Evolutionary conservation across 2,113 vertebrate genomes (phyloP), one percentile per base, ranked within the genome.

Genomic region (Xiphophorus couchianus): DNA sequence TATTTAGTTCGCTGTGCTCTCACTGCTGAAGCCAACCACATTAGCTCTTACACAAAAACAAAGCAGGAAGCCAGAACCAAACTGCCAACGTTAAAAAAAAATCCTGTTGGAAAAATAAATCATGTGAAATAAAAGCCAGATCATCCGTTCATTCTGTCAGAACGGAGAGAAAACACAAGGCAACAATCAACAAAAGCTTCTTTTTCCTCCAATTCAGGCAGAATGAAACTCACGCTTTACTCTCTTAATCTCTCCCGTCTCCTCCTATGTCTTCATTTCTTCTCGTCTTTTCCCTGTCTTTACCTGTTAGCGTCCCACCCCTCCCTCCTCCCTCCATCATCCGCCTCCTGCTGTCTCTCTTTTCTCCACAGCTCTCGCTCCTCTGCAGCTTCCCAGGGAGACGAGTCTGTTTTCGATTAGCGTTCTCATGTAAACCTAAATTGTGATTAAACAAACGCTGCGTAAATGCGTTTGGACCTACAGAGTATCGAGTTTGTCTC

Each of bases 401-500:
- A 74, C 35, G 13, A 29, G 71, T 84, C 87, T 92, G 93, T 74
- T 93, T 92, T 84, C 54, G 73, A 93, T 92, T 92, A 93, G 71
- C 3, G 60, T 74, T 91, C 78, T 82, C 84, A 84, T 92, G 90
- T 93, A 89, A 92, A 90, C 78, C 84, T 80, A 91, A 93, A 92
- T 88, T 91, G 80, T 86, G 87, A 92, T 92, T 92, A 92, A 88
- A 89, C 80, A 91, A 93, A 91, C 86, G 86, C 68, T 71, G 82
- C 78, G 76, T 37, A 77, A 90, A 83, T 85, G 73, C 10, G 44
- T 77, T 83, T 88, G 87, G 86, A 76, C 60, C 37, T 0, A 58
- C 51, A 58, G 51, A 58, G 22, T 9, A 71, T 89, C 86, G 87
- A 83, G 82, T 85, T 89, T 77, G 71, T 60, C 58, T 73, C 77